Conservation (phyloP, 2,797 vertebrate genomes). For the Brotogeris chrysoptera region DNA sequence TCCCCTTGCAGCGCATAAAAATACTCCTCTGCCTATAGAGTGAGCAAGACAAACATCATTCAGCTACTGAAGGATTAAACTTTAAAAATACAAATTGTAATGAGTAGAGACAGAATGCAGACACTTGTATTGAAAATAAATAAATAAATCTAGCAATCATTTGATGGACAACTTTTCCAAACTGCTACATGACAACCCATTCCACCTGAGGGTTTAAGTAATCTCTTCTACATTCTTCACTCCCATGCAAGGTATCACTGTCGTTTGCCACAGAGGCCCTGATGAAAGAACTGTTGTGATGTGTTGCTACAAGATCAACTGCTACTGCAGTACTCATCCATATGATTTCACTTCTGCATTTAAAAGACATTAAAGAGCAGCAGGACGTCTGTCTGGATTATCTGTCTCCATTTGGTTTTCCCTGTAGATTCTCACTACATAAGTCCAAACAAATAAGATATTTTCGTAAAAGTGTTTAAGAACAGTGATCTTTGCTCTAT, state of each 20-base stretch:
- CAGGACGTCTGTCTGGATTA: not conserved
- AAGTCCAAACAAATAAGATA: not conserved
- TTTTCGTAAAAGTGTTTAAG: not conserved
- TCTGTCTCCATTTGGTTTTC: not conserved
- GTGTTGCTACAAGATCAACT: not conserved
- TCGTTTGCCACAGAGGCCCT: not conserved
- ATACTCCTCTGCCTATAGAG: not conserved
- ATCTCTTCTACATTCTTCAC: not conserved
- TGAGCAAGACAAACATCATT: not conserved
- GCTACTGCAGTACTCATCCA: not conserved
- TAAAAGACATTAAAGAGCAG: not conserved
- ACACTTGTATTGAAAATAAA: not conserved
- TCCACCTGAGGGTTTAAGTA: not conserved
- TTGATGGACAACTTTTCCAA: not conserved
- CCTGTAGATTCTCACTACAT: not conserved
- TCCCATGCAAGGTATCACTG: not conserved
- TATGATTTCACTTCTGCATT: not conserved
- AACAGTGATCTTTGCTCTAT: not conserved
- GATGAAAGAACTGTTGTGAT: rapidly evolving
- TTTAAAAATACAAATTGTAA: not conserved
- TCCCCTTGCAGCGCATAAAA: not conserved
- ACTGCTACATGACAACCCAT: not conserved
- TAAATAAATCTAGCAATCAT: not conserved
- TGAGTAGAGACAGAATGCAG: not conserved
- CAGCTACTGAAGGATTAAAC: not conserved